These are phyloP conservation scores for Plotosus lineatus DNA, from an alignment of 2,113 vertebrate species.

Conservation along the genomic window DNA sequence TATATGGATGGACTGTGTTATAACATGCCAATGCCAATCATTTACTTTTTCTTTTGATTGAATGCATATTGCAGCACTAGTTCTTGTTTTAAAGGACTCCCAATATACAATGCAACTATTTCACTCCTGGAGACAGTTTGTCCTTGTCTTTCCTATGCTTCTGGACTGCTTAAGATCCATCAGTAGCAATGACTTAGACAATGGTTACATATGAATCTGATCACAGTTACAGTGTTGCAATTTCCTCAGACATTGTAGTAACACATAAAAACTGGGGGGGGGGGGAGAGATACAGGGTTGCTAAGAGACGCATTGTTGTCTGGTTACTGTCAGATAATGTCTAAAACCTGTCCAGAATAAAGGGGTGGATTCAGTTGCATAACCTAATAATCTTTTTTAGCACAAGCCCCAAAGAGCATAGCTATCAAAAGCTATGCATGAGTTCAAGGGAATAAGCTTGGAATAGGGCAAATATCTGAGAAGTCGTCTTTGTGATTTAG, in stretches of 20 bases:
- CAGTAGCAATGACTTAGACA: constrained; percentile 3
- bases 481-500: constrained; percentile 9
- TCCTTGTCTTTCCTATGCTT: not conserved
- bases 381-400: constrained; percentile 43
- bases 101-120: constrained; percentile 17
- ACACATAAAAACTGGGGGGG: not conserved
- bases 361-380: constrained; percentile 46
- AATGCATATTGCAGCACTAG: constrained; percentile 26
- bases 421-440: not conserved
- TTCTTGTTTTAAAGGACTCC: not conserved
- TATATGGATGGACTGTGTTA: too few relatives aligned
- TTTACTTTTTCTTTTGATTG: constrained; percentile 28
- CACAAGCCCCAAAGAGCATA: not conserved
- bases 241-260: not conserved
- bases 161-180: not conserved
- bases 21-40: too few relatives aligned
- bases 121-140: constrained; percentile 9
- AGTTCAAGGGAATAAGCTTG: not conserved
- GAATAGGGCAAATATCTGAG: constrained; percentile 7
- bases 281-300: too few relatives aligned
- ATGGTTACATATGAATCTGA: not conserved
- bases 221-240: not conserved
- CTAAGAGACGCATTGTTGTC: constrained; percentile 66
- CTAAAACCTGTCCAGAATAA: constrained; percentile 71
- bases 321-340: constrained; percentile 72